These are phyloP conservation scores for Melanotaenia nigrans DNA, from an alignment of 2,797 vertebrate genomes.

Conservation along the genomic window DNA sequence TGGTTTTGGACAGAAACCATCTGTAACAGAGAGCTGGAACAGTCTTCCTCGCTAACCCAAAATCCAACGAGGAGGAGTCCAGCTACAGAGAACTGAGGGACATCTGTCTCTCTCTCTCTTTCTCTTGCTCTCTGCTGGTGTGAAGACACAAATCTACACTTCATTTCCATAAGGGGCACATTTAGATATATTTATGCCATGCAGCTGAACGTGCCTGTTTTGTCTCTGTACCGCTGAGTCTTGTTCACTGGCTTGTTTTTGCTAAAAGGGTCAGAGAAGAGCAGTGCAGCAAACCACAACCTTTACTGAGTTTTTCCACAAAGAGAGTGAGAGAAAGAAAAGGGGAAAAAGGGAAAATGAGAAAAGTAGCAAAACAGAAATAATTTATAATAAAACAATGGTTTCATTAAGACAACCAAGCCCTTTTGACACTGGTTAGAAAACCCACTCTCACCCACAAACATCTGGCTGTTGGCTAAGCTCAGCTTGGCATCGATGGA, in stretches of 20 bases:
- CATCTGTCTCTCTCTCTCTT: conserved; percentile 42
- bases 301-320: conserved; percentile 55
- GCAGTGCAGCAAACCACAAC: conserved; percentile 8
- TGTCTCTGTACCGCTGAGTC: background rate
- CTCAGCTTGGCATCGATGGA: no score
- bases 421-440: no score
- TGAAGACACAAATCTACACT: conserved; percentile 23
- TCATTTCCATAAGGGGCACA: background rate
- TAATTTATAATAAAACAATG: background rate
- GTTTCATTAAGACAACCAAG: background rate
- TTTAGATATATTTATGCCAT: conserved; percentile 17
- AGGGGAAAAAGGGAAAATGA: background rate
- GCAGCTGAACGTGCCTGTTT: background rate
- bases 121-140: conserved; percentile 3
- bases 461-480: no score
- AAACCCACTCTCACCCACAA: no score
- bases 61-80: conserved; percentile 24
- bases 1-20: conserved; percentile 61
- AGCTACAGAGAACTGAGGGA: conserved; percentile 43
- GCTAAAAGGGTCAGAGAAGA: conserved; percentile 6
- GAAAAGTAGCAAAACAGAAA: background rate
- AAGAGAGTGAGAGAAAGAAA: background rate
- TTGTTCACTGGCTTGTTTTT: conserved; percentile 16
- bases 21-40: conserved; percentile 24
- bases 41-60: conserved; percentile 30